Evolutionary conservation across 1,140 invertebrate species (phyloP).

Genomic region (Lerema accius): DNA sequence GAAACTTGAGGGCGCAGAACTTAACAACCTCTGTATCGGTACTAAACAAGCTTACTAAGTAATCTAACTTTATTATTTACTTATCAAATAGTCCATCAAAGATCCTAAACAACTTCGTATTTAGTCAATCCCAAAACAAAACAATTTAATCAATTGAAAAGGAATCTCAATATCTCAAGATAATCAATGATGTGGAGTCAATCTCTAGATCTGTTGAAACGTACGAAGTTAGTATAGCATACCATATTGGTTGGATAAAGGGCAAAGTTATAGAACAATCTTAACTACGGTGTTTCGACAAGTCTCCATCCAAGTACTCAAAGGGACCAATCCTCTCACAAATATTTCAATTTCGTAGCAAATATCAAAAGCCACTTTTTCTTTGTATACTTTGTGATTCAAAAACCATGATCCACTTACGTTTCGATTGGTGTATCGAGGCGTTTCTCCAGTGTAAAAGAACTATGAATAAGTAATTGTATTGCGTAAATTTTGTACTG

Average conservation of each 20-base stretch:
- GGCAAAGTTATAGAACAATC: constrained; percentile 23
- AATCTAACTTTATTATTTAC: no score
- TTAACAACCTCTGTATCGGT: no score
- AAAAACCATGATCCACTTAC: constrained; percentile 8
- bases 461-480: no score
- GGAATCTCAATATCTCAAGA: no score
- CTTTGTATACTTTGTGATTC: constrained; percentile 7
- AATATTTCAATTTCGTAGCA: constrained; percentile 33
- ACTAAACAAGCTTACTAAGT: no score
- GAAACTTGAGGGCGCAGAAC: no score
- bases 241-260: constrained; percentile 14
- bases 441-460: not conserved
- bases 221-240: constrained; percentile 24
- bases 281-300: constrained; percentile 14
- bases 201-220: constrained; percentile 18
- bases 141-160: not conserved
- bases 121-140: not conserved
- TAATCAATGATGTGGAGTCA: not conserved
- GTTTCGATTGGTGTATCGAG: not conserved
- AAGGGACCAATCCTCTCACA: constrained; percentile 25
- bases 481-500: no score
- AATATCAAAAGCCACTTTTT: constrained; percentile 11
- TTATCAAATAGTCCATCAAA: not conserved
- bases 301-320: constrained; percentile 18
- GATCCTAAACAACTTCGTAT: not conserved